Conservation (phyloP, 2,888 invertebrate genomes). For the Venusia cambrica region DNA sequence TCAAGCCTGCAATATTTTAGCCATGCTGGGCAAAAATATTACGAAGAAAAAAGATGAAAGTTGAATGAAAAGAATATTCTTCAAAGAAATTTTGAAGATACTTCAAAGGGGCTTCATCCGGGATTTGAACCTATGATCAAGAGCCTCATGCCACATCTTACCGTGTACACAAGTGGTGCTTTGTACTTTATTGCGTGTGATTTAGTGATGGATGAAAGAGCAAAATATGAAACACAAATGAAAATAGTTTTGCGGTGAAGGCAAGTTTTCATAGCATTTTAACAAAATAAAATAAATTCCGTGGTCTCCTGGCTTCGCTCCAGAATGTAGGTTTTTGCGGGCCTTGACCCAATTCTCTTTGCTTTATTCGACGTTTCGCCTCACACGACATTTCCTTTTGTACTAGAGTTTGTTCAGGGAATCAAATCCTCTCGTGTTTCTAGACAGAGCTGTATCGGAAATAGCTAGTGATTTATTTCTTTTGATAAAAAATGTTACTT, state of each 20-base stretch:
- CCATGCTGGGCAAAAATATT: no score
- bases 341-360: slow-evolving; percentile 68
- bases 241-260: slow-evolving; percentile 18
- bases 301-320: slow-evolving; percentile 63
- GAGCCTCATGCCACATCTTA: no score
- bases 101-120: no score
- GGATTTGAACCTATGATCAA: no score
- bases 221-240: slow-evolving; percentile 26
- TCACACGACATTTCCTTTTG: slow-evolving; percentile 68
- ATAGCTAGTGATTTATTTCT: slow-evolving; percentile 6
- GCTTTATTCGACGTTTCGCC: slow-evolving; percentile 61
- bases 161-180: no score
- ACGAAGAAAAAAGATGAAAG: no score
- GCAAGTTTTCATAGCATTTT: slow-evolving; percentile 56
- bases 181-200: no score
- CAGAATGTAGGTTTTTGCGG: slow-evolving; percentile 56
- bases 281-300: slow-evolving; percentile 63
- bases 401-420: slow-evolving; percentile 21
- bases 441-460: slow-evolving; percentile 12
- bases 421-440: slow-evolving; percentile 17
- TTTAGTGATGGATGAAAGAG: background rate
- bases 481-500: slow-evolving; percentile 1
- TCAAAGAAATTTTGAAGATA: no score
- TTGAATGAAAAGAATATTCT: no score
- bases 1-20: no score